Evolutionary conservation across 2,888 invertebrate genomes (phyloP), one percentile per base, ranked within the genome.

Genomic region (Tetramorium bicarinatum): DNA sequence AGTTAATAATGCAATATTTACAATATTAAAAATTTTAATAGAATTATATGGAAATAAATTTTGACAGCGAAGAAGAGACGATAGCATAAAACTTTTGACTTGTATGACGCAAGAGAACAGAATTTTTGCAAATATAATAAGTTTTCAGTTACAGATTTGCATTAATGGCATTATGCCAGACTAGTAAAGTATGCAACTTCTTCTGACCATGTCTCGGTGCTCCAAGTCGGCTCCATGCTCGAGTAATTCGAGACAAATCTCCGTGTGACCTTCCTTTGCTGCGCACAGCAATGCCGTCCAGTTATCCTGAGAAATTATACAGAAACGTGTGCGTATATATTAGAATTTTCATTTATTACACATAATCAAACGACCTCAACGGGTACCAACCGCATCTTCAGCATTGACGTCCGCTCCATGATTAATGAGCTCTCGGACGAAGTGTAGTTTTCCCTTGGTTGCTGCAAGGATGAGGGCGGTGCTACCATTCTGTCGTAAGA

Each of bases 381-480:
- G 75, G 72, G 71, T 84, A 93, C 95, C 94, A 92, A 96, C 97
- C 92, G 97, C 96, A 95, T 99, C 99, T 92, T 98, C 97, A 18
- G 97, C 97, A 95, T 98, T 97, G 25, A 98, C 97, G 95, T 99
- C 99, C 49, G 99, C 99, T 84, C 99, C 98, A 94, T 98, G 97
- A 80, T 97, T 97, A 89, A 99, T 96, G 86, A 99, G 96, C 92
- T 98, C 97, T 76, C 97, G 96, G 72, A 98, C 98, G 95, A 99
- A 98, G 64, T 97, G 96, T 80, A 97, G 95, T 92, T 98, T 97
- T 47, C 99, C 99, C 92, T 97, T 97, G 93, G 97, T 96, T 84
- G 98, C 97, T 67, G 99, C 99, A 93, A 98, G 97, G 96, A 99
- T 99, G 93, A 99, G 97, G 76, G 98, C 98, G 71, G 99, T 99